Percentiles rank a stretch among this genome's conserved stretches.
Evolutionary conservation across 2,888 invertebrate genomes (phyloP).

Genomic region (Drosophila merina): DNA sequence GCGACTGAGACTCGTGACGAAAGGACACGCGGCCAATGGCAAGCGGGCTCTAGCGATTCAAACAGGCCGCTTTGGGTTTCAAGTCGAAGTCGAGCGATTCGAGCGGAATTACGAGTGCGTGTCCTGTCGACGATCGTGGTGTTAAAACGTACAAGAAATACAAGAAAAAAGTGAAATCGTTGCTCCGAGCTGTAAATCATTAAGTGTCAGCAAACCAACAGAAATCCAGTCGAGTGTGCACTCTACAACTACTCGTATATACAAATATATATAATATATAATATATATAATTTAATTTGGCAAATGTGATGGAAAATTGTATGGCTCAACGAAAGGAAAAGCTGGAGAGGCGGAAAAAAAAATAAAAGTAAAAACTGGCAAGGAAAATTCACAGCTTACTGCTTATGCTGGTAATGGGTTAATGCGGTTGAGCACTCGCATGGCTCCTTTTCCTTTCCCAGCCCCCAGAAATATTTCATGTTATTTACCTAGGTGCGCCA

Average conservation of each 20-base stretch:
- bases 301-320: conserved; percentile 79
- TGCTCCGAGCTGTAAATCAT: conserved; percentile 60
- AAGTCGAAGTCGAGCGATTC: conserved; percentile 24
- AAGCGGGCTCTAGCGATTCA: conserved; percentile 54
- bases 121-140: conserved; percentile 51
- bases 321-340: conserved; percentile 59
- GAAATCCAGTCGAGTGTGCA: conserved; percentile 65
- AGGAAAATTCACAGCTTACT: conserved; percentile 44
- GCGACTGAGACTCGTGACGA: conserved; percentile 81
- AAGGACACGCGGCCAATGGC: conserved; percentile 76
- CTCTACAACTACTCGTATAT: conserved; percentile 47
- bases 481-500: conserved; percentile 74
- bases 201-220: conserved; percentile 62
- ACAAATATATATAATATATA: conserved; percentile 14
- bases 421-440: conserved; percentile 65
- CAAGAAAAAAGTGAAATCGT: conserved; percentile 35
- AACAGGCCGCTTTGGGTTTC: conserved; percentile 29
- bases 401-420: conserved; percentile 66
- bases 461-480: conserved; percentile 53
- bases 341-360: conserved; percentile 37
- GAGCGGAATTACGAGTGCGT: conserved; percentile 42
- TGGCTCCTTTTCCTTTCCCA: conserved; percentile 14
- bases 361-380: conserved; percentile 43
- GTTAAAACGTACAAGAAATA: neutral
- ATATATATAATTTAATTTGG: conserved; percentile 74